Evolutionary conservation across 2,797 vertebrate species (phyloP), one percentile per base, ranked within the genome.

Genomic region (Varecia variegata): DNA sequence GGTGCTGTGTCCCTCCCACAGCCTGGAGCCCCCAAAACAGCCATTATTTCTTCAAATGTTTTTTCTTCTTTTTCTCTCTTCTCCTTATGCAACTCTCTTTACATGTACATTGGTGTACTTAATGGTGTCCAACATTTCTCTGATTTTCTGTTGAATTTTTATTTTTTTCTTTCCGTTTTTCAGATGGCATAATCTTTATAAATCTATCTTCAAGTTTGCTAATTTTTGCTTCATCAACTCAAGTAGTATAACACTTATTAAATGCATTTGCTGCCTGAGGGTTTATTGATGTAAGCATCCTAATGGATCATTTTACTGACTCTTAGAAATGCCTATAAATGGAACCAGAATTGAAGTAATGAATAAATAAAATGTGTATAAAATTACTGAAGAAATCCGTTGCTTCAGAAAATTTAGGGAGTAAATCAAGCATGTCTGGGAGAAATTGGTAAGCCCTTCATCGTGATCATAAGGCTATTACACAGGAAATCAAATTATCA

Each of bases 361-460:
- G 79, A 96, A 89, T 96, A 94, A 95, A 90, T 96, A 93, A 94
- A 96, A 88, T 92, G 27, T 88, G 89, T 52, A 77, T 50, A 62
- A 73, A 96, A 96, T 91, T 77, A 74, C 87, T 56, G 32, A 91
- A 43, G 50, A 90, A 76, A 88, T 95, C 65, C 90, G 62, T 76
- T 93, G 60, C 89, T 88, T 85, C 62, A 47, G 35, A 52, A n/a
- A 94, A 91, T 82, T 96, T 97, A 82, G 38, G n/a, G 54, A 92
- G 73, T 88, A 93, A 96, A 91, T 97, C 89, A 93, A 70, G 89
- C 95, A 77, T 86, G 27, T 74, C 83, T 58, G 60, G 76, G 68
- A 62, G 83, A 97, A 97, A 96, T 86, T 91, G 89, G 43, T 74
- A 94, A 88, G 54, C 17, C 47, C 13, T 71, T 71, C 60, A 54